phyloP scores from a whole-genome alignment of 1,140 invertebrate genomes.

The Leptinotarsa texana region DNA sequence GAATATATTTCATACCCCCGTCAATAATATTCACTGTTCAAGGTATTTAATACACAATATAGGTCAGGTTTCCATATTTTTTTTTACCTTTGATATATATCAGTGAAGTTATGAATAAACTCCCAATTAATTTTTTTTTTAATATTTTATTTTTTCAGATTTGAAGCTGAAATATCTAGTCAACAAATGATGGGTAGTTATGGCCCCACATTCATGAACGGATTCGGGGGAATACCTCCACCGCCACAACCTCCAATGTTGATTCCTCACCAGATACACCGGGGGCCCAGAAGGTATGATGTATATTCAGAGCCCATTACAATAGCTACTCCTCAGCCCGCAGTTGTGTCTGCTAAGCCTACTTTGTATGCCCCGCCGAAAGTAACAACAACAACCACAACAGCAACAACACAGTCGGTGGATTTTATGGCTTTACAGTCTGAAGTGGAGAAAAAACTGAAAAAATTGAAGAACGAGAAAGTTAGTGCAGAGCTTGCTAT shows the following conservation, averaged over 20 bases:
- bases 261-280: conserved; percentile 65
- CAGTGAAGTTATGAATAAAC: neutral
- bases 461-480: conserved; percentile 69
- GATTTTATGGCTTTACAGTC: conserved; percentile 66
- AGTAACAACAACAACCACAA: conserved; percentile 55
- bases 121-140: conserved; percentile 4
- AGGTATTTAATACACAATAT: no score
- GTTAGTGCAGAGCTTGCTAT: conserved; percentile 67
- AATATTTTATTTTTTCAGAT: conserved; percentile 59
- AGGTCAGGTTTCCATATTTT: no score
- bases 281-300: conserved; percentile 45
- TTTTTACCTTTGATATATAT: neutral
- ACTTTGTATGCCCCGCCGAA: conserved; percentile 63
- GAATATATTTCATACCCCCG: no score
- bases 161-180: conserved; percentile 84
- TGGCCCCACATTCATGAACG: conserved; percentile 59
- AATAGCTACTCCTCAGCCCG: conserved; percentile 58
- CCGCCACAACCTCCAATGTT: conserved; percentile 62
- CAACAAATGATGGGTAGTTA: conserved; percentile 67
- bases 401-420: conserved; percentile 57
- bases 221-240: conserved; percentile 58
- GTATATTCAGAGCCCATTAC: conserved; percentile 37
- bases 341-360: conserved; percentile 66
- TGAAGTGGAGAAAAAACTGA: conserved; percentile 67
- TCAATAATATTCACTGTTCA: no score